Conservation (phyloP, 2,113 vertebrate genomes). For the Rhinopomastus cyanomelas region DNA sequence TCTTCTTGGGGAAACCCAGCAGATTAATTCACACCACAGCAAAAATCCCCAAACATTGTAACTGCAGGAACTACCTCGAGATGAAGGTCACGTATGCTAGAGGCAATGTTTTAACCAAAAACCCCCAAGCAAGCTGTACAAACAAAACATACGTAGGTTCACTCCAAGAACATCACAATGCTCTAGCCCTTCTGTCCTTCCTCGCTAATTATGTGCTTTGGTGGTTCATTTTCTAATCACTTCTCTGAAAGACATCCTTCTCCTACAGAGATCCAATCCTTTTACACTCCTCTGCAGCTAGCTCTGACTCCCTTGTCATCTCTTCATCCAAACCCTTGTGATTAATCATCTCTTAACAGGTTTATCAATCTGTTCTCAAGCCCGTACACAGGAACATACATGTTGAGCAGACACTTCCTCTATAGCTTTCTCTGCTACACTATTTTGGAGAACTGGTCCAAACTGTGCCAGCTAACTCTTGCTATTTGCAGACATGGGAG, state of each 20-base stretch:
- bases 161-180: neutral
- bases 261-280: neutral
- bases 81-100: neutral
- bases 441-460: conserved; percentile 32
- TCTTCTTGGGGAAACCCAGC: neutral
- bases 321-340: neutral
- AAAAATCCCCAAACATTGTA: neutral
- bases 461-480: conserved; percentile 29
- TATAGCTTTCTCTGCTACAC: neutral
- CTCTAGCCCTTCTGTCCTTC: neutral
- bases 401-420: conserved; percentile 20
- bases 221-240: neutral
- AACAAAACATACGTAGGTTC: neutral
- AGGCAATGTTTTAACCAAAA: neutral
- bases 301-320: neutral
- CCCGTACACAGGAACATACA: neutral
- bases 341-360: conserved; percentile 6
- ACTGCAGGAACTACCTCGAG: neutral
- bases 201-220: neutral
- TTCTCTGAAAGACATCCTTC: neutral
- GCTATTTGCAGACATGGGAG: conserved; percentile 58
- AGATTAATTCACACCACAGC: neutral
- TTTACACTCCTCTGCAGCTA: neutral
- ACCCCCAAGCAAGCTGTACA: neutral
- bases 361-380: conserved; percentile 28